These are phyloP conservation scores for Zaprionus vittiger DNA, from an alignment of 1,140 invertebrate species.

Conservation along the genomic window DNA sequence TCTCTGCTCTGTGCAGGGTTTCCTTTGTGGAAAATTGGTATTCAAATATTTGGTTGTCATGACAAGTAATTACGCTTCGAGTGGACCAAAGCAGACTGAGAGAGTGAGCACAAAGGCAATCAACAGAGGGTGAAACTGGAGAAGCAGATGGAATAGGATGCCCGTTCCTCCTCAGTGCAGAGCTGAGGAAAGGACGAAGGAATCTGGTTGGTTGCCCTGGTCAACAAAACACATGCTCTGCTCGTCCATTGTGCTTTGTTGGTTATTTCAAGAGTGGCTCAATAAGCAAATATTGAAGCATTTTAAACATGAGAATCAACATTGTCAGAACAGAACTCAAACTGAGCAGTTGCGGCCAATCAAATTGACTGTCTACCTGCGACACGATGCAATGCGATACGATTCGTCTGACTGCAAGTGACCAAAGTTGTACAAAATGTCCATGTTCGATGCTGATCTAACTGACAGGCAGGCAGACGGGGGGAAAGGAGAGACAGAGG, in stretches of 20 bases:
- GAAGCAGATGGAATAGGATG: not conserved
- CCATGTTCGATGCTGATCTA: not conserved
- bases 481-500: no score
- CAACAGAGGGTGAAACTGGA: not conserved
- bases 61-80: constrained; percentile 61
- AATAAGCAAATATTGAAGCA: constrained; percentile 70
- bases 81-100: not conserved
- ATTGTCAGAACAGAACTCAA: constrained; percentile 27
- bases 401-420: constrained; percentile 1
- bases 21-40: constrained; percentile 47
- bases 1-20: not conserved
- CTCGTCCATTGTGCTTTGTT: constrained; percentile 17
- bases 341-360: constrained; percentile 37
- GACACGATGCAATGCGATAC: not conserved
- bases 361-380: constrained; percentile 21
- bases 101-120: constrained; percentile 16
- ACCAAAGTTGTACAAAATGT: constrained; percentile 16
- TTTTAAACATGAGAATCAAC: constrained; percentile 38
- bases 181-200: not conserved
- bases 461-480: not conserved
- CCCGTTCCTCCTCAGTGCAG: no score
- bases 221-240: constrained; percentile 7
- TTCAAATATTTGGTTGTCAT: constrained; percentile 73
- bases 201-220: constrained; percentile 3
- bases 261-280: constrained; percentile 58